phyloP scores from a whole-genome alignment of 1,140 invertebrate species.

The Gryon sp. region DNA sequence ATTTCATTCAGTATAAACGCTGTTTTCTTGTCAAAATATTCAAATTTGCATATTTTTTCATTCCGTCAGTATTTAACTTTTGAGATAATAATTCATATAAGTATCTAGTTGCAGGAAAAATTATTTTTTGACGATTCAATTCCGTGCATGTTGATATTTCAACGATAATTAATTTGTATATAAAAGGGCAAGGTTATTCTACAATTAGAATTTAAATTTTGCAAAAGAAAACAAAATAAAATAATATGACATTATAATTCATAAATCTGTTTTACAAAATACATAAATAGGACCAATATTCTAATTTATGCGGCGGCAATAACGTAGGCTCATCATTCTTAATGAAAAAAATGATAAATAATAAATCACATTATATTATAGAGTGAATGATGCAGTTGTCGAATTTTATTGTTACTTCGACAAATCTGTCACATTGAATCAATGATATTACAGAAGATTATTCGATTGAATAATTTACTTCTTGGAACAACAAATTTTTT shows the following conservation, averaged over 20 bases:
- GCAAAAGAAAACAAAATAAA: background rate
- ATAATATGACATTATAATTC: too few relatives aligned
- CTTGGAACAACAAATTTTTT: slow-evolving; percentile 17
- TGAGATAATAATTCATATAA: too few relatives aligned
- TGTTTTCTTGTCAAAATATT: slow-evolving; percentile 35
- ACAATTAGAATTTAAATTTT: too few relatives aligned
- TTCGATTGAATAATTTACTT: slow-evolving; percentile 35
- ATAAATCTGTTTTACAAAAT: too few relatives aligned
- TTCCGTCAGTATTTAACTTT: background rate
- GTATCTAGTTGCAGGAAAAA: slow-evolving; percentile 10
- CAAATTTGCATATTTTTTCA: slow-evolving; percentile 1
- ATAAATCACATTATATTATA: slow-evolving; percentile 17
- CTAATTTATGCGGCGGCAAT: slow-evolving; percentile 60
- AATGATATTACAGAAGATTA: slow-evolving; percentile 30
- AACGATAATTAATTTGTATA: slow-evolving; percentile 1
- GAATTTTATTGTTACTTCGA: slow-evolving; percentile 37
- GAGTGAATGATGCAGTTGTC: slow-evolving; percentile 26
- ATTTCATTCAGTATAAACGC: slow-evolving; percentile 29
- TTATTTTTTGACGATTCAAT: slow-evolving; percentile 1
- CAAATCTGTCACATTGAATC: slow-evolving; percentile 39
- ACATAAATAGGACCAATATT: slow-evolving; percentile 71
- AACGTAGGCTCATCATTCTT: slow-evolving; percentile 29
- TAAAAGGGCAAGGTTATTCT: slow-evolving; percentile 4
- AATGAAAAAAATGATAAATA: slow-evolving; percentile 40
- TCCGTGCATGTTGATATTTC: too few relatives aligned